Percentiles rank a stretch among this genome's conserved stretches.
Evolutionary conservation across 2,888 invertebrate species (phyloP).

Genomic region (Brenthis ino): DNA sequence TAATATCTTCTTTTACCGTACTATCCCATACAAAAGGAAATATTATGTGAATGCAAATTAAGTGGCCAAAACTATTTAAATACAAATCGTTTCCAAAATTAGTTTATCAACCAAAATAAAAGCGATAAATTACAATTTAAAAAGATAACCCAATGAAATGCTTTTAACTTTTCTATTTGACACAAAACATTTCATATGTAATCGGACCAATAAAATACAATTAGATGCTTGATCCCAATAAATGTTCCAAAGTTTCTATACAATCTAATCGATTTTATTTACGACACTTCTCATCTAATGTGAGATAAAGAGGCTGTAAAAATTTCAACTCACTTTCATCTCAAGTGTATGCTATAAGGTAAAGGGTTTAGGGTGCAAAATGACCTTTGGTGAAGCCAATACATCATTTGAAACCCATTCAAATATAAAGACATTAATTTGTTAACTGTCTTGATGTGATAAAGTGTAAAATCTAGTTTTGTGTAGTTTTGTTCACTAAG

Average conservation of each 20-base stretch:
- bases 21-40: too few relatives aligned
- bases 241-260: conserved; percentile 38
- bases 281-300: conserved; percentile 36
- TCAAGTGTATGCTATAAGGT: neutral
- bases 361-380: neutral
- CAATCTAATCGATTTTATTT: conserved; percentile 44
- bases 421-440: conserved; percentile 22
- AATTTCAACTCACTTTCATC: conserved; percentile 7
- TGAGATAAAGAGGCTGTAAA: conserved; percentile 27
- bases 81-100: neutral
- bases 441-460: conserved; percentile 9
- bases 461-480: too few relatives aligned
- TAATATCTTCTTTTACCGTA: too few relatives aligned
- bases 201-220: conserved; percentile 52
- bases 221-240: conserved; percentile 44
- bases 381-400: conserved; percentile 10
- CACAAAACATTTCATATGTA: conserved; percentile 40
- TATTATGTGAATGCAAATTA: too few relatives aligned
- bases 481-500: too few relatives aligned
- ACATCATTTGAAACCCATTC: neutral
- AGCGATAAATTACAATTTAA: conserved; percentile 28
- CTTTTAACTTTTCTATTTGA: conserved; percentile 39
- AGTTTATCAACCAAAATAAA: neutral
- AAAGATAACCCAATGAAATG: conserved; percentile 36
- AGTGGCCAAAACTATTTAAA: too few relatives aligned